Percentiles rank a stretch among this genome's conserved stretches.
phyloP scores from a whole-genome alignment of 1,140 invertebrate genomes.

The Drosophila sturtevanti region DNA sequence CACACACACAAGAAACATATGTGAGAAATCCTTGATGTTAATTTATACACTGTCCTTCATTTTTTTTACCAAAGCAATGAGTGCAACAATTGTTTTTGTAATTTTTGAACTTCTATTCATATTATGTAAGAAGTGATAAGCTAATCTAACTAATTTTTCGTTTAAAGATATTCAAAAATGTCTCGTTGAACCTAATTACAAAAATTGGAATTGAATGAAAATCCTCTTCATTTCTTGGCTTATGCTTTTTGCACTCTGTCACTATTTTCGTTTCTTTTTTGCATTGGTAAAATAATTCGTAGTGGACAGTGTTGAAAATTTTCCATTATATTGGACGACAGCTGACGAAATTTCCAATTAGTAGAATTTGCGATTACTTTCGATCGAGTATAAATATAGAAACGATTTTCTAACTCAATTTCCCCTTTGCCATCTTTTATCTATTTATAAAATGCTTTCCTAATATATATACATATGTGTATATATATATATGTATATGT shows the following conservation, averaged over 20 bases:
- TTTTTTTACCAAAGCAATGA: background rate
- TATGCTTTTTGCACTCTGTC: too few species aligned
- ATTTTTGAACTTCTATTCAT: too few species aligned
- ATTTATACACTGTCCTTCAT: background rate
- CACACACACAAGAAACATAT: background rate
- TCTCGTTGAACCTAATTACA: too few species aligned
- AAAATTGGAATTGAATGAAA: too few species aligned
- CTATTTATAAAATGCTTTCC: slow-evolving; percentile 33
- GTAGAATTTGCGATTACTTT: slow-evolving; percentile 32
- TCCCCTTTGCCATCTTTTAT: background rate
- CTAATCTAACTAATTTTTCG: too few species aligned
- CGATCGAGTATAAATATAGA: background rate
- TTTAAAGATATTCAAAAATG: too few species aligned
- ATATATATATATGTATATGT: background rate
- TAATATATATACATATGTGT: too few species aligned
- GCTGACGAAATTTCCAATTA: slow-evolving; percentile 45
- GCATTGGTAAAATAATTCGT: background rate
- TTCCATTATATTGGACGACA: background rate
- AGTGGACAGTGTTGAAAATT: background rate
- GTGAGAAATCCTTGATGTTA: background rate
- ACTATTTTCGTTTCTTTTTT: too few species aligned
- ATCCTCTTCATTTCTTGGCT: too few species aligned
- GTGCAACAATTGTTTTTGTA: too few species aligned
- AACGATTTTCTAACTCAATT: background rate
- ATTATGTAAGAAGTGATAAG: too few species aligned